Evolutionary conservation across 2,113 vertebrate species (phyloP).

Genomic region (Meles meles): DNA sequence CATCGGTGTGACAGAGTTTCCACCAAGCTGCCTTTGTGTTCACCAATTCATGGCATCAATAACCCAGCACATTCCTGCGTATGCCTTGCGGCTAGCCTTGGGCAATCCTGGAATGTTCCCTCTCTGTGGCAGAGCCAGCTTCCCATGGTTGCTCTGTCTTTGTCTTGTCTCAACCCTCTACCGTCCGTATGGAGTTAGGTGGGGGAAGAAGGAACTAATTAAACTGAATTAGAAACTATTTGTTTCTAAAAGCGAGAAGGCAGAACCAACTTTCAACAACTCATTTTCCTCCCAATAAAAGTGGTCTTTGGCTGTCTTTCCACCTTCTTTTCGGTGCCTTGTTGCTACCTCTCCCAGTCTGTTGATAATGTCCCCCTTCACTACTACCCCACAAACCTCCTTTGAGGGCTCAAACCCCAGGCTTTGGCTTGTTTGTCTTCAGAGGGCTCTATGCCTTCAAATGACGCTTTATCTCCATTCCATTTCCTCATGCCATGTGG

Average conservation of each 20-base stretch:
- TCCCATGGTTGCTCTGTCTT: accelerated
- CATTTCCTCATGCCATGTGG: not conserved
- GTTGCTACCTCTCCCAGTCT: too few relatives aligned
- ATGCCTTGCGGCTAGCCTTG: accelerated
- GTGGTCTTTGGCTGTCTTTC: not conserved
- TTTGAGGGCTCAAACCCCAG: not conserved
- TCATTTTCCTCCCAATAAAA: not conserved
- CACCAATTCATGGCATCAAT: accelerated
- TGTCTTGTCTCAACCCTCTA: not conserved
- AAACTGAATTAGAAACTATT: not conserved
- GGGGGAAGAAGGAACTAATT: not conserved
- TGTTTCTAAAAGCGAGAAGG: not conserved
- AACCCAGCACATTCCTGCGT: not conserved
- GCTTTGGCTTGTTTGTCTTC: not conserved
- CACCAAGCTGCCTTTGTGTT: not conserved
- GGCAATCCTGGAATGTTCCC: not conserved
- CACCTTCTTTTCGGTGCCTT: not conserved
- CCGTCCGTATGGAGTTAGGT: not conserved
- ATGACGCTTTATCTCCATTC: not conserved
- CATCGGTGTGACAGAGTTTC: not conserved
- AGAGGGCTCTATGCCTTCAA: not conserved
- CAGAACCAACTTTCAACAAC: not conserved
- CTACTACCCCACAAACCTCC: not conserved
- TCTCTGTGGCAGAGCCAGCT: not conserved
- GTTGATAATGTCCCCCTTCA: not conserved